Percentiles rank a stretch among this genome's conserved stretches.
These are phyloP conservation scores for Gonioctena quinquepunctata DNA, from an alignment of 1,140 invertebrate species.

Conservation along the genomic window DNA sequence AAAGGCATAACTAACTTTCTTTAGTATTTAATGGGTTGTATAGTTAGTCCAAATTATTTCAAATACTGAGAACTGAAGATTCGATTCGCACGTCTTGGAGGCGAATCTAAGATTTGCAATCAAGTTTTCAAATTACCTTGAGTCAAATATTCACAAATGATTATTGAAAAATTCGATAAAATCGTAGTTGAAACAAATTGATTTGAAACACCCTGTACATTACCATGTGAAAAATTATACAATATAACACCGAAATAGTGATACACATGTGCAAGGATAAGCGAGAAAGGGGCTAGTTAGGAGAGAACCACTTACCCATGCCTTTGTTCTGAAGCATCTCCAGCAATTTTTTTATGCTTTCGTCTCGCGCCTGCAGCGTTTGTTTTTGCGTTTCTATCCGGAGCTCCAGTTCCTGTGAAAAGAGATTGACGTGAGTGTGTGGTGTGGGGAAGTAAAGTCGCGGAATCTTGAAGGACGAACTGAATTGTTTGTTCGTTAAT, in stretches of 20 bases:
- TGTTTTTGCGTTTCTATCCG: slow-evolving; percentile 98
- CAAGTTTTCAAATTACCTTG: not conserved
- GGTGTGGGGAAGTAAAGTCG: not conserved
- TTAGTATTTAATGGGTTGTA: no score
- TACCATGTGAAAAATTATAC: slow-evolving; percentile 5
- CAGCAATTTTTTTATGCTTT: slow-evolving; percentile 97
- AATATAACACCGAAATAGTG: slow-evolving; percentile 11
- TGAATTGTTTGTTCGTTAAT: not conserved
- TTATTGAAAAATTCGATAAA: not conserved
- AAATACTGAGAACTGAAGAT: no score
- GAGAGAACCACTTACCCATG: slow-evolving; percentile 74
- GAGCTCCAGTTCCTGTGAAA: slow-evolving; percentile 84
- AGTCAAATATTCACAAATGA: not conserved
- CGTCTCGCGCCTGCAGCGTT: slow-evolving; percentile 91
- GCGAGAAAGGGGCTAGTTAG: slow-evolving; percentile 10
- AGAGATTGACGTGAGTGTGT: not conserved
- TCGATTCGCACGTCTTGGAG: no score
- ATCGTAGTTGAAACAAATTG: not conserved
- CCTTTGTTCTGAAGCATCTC: slow-evolving; percentile 98
- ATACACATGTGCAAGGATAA: slow-evolving; percentile 18
- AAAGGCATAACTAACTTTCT: no score
- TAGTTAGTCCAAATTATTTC: no score
- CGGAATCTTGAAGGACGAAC: not conserved
- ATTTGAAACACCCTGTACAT: slow-evolving; percentile 11
- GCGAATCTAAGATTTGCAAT: not conserved